phyloP scores from a whole-genome alignment of 2,797 vertebrate species.

The Peromyscus aztecus region DNA sequence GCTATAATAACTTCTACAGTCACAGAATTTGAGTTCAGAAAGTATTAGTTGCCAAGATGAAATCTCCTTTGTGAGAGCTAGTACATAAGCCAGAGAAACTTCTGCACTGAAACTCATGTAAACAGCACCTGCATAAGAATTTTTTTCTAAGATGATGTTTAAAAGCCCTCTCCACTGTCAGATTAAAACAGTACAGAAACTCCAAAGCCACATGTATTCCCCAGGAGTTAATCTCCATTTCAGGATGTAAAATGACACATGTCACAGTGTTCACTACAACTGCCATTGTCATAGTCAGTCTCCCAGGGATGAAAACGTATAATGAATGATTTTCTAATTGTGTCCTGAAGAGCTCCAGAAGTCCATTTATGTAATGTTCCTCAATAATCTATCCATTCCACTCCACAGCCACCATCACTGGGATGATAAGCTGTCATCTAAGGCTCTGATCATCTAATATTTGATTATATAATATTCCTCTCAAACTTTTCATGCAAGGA shows the following conservation, averaged over 20 bases:
- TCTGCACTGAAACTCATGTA: conserved; percentile 38
- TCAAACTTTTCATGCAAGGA: background rate
- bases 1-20: background rate
- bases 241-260: conserved; percentile 22
- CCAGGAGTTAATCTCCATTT: background rate
- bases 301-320: background rate
- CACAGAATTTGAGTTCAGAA: background rate
- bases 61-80: background rate
- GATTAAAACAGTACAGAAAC: background rate
- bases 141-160: conserved; percentile 7
- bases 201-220: background rate
- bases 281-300: background rate
- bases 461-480: background rate
- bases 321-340: conserved; percentile 22
- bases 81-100: conserved; percentile 44
- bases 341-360: background rate
- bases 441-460: background rate
- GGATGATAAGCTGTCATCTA: background rate
- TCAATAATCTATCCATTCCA: background rate
- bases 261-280: background rate
- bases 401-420: background rate
- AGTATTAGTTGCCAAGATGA: conserved; percentile 49
- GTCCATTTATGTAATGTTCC: background rate
- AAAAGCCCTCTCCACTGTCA: background rate
- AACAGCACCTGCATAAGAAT: background rate